These are phyloP conservation scores for Apogon hyalosoma DNA, from an alignment of 2,797 vertebrate species.

Conservation along the genomic window DNA sequence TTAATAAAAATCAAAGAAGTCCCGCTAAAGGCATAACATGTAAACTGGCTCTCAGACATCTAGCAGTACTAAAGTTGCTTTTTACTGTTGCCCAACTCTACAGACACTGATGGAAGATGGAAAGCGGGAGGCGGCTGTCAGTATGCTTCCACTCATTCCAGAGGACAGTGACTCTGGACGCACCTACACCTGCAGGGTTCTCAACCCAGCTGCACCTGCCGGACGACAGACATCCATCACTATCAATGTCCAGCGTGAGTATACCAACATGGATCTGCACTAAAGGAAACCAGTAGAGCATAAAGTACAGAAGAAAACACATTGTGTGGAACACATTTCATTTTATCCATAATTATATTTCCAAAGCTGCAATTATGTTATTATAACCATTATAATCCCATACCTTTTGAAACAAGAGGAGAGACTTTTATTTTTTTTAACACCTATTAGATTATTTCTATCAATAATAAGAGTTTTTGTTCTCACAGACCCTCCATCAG, in stretches of 20 bases:
- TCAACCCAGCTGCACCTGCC: conserved; percentile 88
- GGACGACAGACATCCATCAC: conserved; percentile 90
- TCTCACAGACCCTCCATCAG: conserved; percentile 88
- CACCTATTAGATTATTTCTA: neutral
- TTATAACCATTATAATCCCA: neutral
- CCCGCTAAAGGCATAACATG: neutral
- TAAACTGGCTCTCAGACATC: neutral
- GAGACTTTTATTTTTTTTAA: too few species aligned
- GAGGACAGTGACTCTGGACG: conserved; percentile 89
- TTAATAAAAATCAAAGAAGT: conserved; percentile 1
- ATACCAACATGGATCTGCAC: conserved; percentile 1
- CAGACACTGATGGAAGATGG: conserved; percentile 88
- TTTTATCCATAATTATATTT: neutral
- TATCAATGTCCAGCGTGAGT: conserved; percentile 92
- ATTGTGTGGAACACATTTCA: conserved; percentile 5
- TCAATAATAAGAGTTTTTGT: conserved; percentile 29
- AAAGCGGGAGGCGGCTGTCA: conserved; percentile 86
- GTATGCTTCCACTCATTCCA: conserved; percentile 88
- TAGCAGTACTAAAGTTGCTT: conserved; percentile 12
- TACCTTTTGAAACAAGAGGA: too few species aligned
- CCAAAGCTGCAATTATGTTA: neutral
- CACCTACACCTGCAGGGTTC: conserved; percentile 90
- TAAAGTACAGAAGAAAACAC: neutral
- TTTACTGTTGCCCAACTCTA: conserved; percentile 18
- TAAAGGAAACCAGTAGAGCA: conserved; percentile 9